phyloP scores from a whole-genome alignment of 2,113 vertebrate species.

The Microtus ochrogaster region DNA sequence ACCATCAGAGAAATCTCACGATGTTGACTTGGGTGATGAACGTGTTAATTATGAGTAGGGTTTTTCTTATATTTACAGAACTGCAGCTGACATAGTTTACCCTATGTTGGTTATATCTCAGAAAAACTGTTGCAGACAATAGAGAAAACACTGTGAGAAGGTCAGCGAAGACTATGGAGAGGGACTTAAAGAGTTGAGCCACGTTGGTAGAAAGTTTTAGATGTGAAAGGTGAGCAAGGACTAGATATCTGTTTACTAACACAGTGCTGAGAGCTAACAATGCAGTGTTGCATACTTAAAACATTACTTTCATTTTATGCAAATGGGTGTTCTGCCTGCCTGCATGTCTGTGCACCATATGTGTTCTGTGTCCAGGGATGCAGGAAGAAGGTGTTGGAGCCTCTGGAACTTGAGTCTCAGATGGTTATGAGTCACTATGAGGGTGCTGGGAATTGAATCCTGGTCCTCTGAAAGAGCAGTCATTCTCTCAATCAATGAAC shows the following conservation, averaged over 20 bases:
- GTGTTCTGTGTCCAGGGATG: no score
- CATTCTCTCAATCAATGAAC: no score
- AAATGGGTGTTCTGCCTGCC: background rate
- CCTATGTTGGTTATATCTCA: background rate
- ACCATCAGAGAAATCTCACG: background rate
- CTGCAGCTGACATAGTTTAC: background rate
- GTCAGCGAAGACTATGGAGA: background rate
- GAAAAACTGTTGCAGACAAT: background rate
- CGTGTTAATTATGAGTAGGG: background rate
- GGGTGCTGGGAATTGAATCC: background rate
- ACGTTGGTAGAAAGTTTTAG: background rate
- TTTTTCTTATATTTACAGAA: background rate
- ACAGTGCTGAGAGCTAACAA: background rate
- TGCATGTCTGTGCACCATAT: background rate
- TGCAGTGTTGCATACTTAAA: background rate
- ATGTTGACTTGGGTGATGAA: background rate
- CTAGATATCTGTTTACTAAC: background rate
- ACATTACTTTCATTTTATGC: background rate
- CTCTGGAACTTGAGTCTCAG: background rate
- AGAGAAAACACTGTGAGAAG: background rate
- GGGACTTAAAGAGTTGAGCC: no score
- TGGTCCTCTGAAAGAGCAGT: background rate
- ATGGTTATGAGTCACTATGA: background rate
- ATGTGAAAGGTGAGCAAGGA: background rate
- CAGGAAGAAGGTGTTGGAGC: background rate